A percentile compares a stretch with the other conserved stretches of the same genome.
These are phyloP conservation scores for Hydrocynus forskahlii DNA, from an alignment of 2,797 vertebrate species.

Conservation along the genomic window DNA sequence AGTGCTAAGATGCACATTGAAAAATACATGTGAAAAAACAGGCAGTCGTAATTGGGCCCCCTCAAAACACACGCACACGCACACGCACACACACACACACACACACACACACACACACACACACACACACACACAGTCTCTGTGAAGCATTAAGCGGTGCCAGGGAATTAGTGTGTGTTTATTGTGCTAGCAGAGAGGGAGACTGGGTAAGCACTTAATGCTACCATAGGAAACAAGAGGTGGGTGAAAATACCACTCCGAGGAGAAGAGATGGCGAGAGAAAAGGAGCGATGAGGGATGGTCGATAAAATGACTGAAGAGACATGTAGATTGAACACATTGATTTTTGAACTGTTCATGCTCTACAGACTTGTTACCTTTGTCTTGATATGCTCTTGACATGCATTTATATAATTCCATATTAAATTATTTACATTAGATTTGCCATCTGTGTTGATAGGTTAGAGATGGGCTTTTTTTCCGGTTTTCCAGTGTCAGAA, in stretches of 20 bases:
- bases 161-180: conserved; percentile 63
- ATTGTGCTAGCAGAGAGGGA: conserved; percentile 56
- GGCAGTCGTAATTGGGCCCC: conserved; percentile 26
- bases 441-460: no score
- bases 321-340: background rate
- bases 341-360: background rate
- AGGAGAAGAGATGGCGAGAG: background rate
- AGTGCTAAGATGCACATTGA: conserved; percentile 5
- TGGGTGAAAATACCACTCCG: conserved; percentile 47
- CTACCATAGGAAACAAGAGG: conserved; percentile 58
- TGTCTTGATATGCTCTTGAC: background rate
- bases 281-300: background rate
- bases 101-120: conserved; percentile 27
- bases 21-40: conserved; percentile 41
- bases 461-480: no score
- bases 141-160: conserved; percentile 57
- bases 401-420: background rate
- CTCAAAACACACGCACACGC: conserved; percentile 14
- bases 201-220: conserved; percentile 60
- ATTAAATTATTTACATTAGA: background rate
- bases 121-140: conserved; percentile 34
- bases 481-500: no score
- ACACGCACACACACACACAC: conserved; percentile 25
- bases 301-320: background rate
- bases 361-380: background rate